Evolutionary conservation across 35 echinoderm and acorn worm species (phyloP).

Genomic region (Amphiura filiformis): DNA sequence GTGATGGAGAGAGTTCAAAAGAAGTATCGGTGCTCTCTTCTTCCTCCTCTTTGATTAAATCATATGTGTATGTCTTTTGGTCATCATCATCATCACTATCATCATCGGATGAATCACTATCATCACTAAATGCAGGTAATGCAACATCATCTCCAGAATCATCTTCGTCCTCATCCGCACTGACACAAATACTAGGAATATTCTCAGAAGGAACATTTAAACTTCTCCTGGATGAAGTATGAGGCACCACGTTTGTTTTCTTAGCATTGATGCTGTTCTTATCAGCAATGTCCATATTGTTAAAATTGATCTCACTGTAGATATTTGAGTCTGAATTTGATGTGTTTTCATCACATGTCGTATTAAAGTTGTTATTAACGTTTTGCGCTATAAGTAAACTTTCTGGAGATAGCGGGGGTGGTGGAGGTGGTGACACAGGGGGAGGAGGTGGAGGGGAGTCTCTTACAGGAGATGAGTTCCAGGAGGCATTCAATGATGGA

Average conservation of each 20-base stretch:
- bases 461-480: not conserved
- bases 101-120: not conserved
- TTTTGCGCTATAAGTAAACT: not conserved
- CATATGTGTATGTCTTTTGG: not conserved
- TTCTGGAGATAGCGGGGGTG: conserved; percentile 9
- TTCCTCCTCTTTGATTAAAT: not conserved
- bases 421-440: not conserved
- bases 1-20: not conserved
- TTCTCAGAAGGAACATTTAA: no score
- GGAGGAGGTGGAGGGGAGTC: conserved; percentile 11
- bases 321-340: not conserved
- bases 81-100: not conserved
- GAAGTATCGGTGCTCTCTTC: not conserved
- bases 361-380: not conserved
- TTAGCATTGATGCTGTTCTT: no score
- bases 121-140: not conserved
- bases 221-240: no score
- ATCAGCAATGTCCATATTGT: not conserved
- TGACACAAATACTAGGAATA: not conserved
- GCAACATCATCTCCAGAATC: conserved; percentile 1
- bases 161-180: not conserved
- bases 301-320: not conserved
- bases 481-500: not conserved
- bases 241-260: no score
- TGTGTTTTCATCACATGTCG: not conserved